Percentiles rank a stretch among this genome's conserved stretches.
These are phyloP conservation scores for Eupithecia subumbrata DNA, from an alignment of 2,888 invertebrate species.

Conservation along the genomic window DNA sequence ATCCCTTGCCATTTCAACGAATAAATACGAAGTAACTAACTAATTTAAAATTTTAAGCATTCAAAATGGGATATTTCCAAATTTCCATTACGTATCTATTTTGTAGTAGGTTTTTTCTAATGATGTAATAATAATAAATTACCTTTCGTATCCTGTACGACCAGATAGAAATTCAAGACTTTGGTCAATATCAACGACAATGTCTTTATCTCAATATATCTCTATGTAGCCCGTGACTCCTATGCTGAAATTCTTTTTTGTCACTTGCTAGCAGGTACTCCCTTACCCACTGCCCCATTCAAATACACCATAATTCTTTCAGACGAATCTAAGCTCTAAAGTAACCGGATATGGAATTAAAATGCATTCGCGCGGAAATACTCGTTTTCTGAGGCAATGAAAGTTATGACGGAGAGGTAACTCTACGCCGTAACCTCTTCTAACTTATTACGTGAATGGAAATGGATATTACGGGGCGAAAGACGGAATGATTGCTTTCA, in stretches of 20 bases:
- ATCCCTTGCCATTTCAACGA: too few species aligned
- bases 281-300: not conserved
- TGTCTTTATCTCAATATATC: not conserved
- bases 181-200: not conserved
- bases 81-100: not conserved
- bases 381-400: slow-evolving; percentile 43
- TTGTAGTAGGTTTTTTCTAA: not conserved
- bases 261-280: not conserved
- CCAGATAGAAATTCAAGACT: not conserved
- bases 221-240: not conserved
- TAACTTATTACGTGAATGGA: slow-evolving; percentile 29
- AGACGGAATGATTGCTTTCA: not conserved
- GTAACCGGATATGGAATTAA: slow-evolving; percentile 44
- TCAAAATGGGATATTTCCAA: too few species aligned
- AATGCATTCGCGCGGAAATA: slow-evolving; percentile 40
- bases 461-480: not conserved
- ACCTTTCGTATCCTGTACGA: not conserved
- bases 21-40: too few species aligned
- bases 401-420: slow-evolving; percentile 42
- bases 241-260: not conserved
- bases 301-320: slow-evolving; percentile 7
- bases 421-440: slow-evolving; percentile 37
- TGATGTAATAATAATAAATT: not conserved
- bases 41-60: too few species aligned
- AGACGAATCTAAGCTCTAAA: not conserved